Percentiles rank a stretch among this genome's conserved stretches.
Conservation (phyloP, 2,888 invertebrate genomes). For the Trichogramma dendrolimi region DNA sequence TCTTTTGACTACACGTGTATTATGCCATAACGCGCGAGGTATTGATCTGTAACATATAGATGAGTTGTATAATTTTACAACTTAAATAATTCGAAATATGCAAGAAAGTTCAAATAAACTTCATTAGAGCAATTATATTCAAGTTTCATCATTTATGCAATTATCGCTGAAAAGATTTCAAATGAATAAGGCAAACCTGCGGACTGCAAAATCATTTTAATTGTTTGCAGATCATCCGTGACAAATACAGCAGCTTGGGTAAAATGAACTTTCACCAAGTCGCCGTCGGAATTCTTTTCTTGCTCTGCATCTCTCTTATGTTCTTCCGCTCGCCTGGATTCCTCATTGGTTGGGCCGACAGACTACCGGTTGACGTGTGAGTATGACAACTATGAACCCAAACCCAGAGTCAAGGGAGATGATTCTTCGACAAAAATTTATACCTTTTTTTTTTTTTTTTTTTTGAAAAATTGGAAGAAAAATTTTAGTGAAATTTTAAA, state of each 20-base stretch:
- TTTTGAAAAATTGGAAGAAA: too few relatives aligned
- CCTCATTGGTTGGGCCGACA: constrained; percentile 57
- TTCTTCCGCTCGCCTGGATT: constrained; percentile 59
- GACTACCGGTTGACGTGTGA: constrained; percentile 33
- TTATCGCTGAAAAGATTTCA: too few relatives aligned
- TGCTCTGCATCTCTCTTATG: constrained; percentile 56
- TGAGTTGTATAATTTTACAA: not conserved
- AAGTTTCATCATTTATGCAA: too few relatives aligned
- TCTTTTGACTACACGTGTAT: too few relatives aligned
- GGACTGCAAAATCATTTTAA: not conserved
- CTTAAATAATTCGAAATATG: not conserved
- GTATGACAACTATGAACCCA: not conserved
- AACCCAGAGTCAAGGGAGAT: too few relatives aligned
- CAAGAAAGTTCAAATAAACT: not conserved
- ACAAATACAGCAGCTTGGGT: constrained; percentile 53
- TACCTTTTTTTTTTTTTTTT: too few relatives aligned
- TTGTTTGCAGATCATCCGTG: constrained; percentile 43
- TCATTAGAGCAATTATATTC: not conserved
- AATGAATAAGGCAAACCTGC: not conserved
- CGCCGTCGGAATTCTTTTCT: constrained; percentile 49
- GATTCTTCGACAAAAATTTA: too few relatives aligned
- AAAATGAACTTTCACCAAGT: constrained; percentile 51
- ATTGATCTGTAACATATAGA: not conserved
- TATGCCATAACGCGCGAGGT: too few relatives aligned
- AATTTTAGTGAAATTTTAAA: too few relatives aligned